Percentiles rank a stretch among this genome's conserved stretches.
Conservation (phyloP, 2,797 vertebrate species). For the Naso thynnoides region DNA sequence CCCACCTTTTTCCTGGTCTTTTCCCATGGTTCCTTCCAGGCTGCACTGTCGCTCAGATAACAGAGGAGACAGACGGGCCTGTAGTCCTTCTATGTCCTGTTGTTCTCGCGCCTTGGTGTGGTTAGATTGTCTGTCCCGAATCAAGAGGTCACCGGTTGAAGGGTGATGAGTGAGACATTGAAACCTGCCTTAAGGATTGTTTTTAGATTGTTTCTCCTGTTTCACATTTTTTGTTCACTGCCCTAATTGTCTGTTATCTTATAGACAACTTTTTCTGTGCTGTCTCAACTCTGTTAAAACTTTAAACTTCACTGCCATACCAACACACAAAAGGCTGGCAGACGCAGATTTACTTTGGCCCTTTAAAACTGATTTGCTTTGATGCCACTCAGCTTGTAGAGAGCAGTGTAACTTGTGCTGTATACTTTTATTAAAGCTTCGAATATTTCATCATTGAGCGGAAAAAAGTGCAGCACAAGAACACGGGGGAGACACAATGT, state of each 20-base stretch:
- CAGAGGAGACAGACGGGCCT: constrained; percentile 80
- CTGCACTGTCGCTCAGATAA: constrained; percentile 87
- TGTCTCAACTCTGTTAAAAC: not conserved
- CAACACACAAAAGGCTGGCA: constrained; percentile 4
- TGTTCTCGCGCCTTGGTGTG: constrained; percentile 54
- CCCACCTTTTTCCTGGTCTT: constrained; percentile 98
- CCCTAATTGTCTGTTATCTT: not conserved
- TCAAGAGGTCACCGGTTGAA: constrained; percentile 44
- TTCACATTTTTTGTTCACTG: no score
- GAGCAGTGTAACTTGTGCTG: constrained; percentile 7
- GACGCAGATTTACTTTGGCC: constrained; percentile 23
- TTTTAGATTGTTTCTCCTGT: not conserved
- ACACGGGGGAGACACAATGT: constrained; percentile 21
- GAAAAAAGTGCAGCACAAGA: constrained; percentile 12
- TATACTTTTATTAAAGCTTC: not conserved
- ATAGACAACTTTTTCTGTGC: not conserved
- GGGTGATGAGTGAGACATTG: constrained; percentile 7
- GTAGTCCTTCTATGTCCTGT: constrained; percentile 68
- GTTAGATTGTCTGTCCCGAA: constrained; percentile 37
- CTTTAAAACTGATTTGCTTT: constrained; percentile 18
- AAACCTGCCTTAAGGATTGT: not conserved
- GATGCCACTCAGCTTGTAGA: not conserved
- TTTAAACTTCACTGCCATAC: constrained; percentile 15
- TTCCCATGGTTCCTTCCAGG: constrained; percentile 96
- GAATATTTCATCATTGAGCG: constrained; percentile 51